phyloP scores from a whole-genome alignment of 2,888 invertebrate genomes.

The Steinernema hermaphroditum region DNA sequence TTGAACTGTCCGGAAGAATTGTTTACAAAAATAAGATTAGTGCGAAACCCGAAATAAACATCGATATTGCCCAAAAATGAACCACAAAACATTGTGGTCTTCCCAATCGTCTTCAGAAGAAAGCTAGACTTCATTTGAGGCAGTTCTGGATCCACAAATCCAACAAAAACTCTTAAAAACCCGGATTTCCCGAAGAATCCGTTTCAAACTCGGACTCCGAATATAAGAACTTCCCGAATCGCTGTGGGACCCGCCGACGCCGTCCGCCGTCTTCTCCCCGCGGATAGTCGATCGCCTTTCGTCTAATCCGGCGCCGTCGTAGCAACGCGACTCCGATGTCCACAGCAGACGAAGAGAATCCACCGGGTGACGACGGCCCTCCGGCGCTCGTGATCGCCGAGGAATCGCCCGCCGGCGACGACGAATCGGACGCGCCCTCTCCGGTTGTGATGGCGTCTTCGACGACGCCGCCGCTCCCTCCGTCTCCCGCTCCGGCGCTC shows the following conservation, averaged over 20 bases:
- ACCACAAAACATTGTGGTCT: too few relatives aligned
- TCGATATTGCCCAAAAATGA: too few relatives aligned
- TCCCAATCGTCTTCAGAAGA: too few relatives aligned
- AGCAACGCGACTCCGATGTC: constrained; percentile 12
- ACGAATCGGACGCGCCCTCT: neutral
- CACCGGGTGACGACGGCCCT: constrained; percentile 13
- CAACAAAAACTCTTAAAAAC: too few relatives aligned
- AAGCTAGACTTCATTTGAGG: too few relatives aligned
- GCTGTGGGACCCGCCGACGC: neutral
- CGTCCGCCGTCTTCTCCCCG: too few relatives aligned
- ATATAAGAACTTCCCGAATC: neutral
- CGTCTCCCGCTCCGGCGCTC: neutral
- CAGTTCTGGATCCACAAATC: too few relatives aligned
- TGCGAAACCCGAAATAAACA: too few relatives aligned
- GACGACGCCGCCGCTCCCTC: neutral
- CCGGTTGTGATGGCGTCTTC: neutral
- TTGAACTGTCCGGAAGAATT: too few relatives aligned
- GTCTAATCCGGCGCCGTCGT: neutral
- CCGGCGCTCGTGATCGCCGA: constrained; percentile 12
- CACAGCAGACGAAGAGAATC: neutral
- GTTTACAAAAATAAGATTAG: too few relatives aligned
- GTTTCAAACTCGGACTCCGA: too few relatives aligned
- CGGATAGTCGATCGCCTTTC: neutral
- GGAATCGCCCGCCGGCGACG: neutral
- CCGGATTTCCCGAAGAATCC: too few relatives aligned